Base-by-base conservation (phyloP, 2,797 vertebrate species). In the Botia kubotai region DNA sequence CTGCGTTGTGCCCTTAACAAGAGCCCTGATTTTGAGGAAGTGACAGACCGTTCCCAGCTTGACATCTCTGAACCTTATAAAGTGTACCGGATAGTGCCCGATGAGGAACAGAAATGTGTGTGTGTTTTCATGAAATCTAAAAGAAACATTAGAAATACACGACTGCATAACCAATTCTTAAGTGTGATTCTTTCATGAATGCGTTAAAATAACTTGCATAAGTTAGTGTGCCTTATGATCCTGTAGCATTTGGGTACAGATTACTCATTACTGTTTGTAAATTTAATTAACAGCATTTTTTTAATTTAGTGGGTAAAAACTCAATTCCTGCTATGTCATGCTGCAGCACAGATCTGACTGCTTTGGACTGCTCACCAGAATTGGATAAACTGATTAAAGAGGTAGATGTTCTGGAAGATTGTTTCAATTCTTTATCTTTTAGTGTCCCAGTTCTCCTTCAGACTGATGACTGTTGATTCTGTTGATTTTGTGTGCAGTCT, bases 31-130 rank as follows among this genome's bases (percentile, higher is more conserved):
- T 99, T 99, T 63, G 97, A 99, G 92, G 98, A 99, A 93, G 98
- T 97, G 87, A 95, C 97, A 0, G 98, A 99, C 6, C 94, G 97
- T 82, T 99, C 97, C 17, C 98, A 99, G 89, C 91, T 99, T 84
- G 98, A 99, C 93, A 99, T 99, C 80, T 99, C 98, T 0, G 98
- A 99, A 83, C 98, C 98, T 0, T 99, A 99, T 87, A 99, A 99
- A 90, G 98, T 99, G 75, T 99, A 99, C 62, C 95, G 97, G 83
- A 98, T 99, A 0, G 96, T 99, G 52, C 96, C 97, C 0, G 98
- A 99, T 86, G 97, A 98, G 29, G 97, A 99, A 76, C 98, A 99
- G 87, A 99, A 98, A 86, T 87, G 97, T 77, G 90, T 95, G 94
- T 95, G 82, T 75, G 26, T 50, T 67, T 57, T 21, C 43, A 46